A percentile compares a stretch with the other conserved stretches of the same genome.
These are phyloP conservation scores for Candidula unifasciata DNA, from an alignment of 2,888 invertebrate species.

Conservation along the genomic window DNA sequence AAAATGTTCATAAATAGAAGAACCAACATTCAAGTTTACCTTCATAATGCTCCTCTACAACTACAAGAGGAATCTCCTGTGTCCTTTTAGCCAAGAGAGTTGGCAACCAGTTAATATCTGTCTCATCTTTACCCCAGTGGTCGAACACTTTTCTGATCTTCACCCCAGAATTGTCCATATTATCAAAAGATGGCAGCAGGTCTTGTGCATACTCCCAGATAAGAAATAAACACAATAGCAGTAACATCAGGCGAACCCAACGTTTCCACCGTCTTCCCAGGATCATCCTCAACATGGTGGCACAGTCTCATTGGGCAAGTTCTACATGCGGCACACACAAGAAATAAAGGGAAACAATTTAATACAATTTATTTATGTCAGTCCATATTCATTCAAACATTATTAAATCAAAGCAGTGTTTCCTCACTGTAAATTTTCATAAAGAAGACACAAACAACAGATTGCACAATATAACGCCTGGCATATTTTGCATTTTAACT, in stretches of 20 bases:
- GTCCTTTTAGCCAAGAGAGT: not conserved
- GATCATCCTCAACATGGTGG: not conserved
- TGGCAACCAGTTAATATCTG: conserved; percentile 40
- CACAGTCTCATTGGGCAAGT: not conserved
- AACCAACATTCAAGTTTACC: conserved; percentile 30
- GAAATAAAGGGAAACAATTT: not conserved
- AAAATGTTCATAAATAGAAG: too few species aligned
- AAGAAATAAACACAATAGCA: not conserved
- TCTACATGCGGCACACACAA: not conserved
- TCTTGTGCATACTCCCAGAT: not conserved
- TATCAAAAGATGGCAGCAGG: not conserved
- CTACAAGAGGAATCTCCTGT: conserved; percentile 50
- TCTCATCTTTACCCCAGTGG: conserved; percentile 34
- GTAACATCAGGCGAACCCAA: not conserved
- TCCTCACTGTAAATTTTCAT: too few species aligned
- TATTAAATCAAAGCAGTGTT: too few species aligned
- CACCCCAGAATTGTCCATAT: not conserved
- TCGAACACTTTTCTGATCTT: not conserved
- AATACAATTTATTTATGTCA: not conserved
- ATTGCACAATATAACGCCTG: too few species aligned
- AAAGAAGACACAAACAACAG: too few species aligned
- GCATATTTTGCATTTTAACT: too few species aligned
- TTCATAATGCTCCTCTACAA: conserved; percentile 59
- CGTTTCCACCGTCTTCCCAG: conserved; percentile 20
- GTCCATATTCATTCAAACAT: too few species aligned